A percentile compares a stretch with the other conserved stretches of the same genome.
Evolutionary conservation across 2,797 vertebrate genomes (phyloP).

Genomic region (Glossophaga mutica): DNA sequence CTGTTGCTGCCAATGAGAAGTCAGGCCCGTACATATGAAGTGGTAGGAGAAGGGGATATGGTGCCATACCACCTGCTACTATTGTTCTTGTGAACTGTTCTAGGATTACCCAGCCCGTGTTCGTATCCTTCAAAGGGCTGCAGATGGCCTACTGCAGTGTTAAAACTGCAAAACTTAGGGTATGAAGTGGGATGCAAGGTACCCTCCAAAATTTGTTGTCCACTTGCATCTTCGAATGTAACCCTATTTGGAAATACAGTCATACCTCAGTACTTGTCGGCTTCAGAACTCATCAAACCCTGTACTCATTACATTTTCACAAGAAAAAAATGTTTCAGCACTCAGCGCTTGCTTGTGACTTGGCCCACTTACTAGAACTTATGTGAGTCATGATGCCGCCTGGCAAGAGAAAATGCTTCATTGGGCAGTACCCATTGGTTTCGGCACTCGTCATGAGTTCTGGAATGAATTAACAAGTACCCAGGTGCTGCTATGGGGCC

Average conservation of each 20-base stretch:
- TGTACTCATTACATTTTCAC: neutral
- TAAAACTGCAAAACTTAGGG: neutral
- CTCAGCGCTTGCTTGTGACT: neutral
- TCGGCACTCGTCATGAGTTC: neutral
- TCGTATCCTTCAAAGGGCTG: neutral
- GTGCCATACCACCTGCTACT: neutral
- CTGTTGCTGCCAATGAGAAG: neutral
- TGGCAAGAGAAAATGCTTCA: neutral
- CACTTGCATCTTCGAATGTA: neutral
- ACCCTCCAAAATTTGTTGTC: neutral
- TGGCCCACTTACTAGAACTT: neutral
- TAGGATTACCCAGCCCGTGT: no score
- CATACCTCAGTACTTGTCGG: neutral
- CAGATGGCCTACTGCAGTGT: neutral
- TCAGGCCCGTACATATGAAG: accelerated
- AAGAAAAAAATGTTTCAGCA: neutral
- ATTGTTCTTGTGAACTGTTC: neutral
- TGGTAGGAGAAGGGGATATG: neutral
- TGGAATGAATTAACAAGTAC: neutral
- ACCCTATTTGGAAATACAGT: neutral
- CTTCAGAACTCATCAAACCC: neutral
- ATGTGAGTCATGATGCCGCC: neutral
- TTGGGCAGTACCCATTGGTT: neutral
- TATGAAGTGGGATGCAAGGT: neutral
- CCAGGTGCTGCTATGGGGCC: neutral